Evolutionary conservation across 2,888 invertebrate species (phyloP).

Genomic region (Cybosia mesomella): DNA sequence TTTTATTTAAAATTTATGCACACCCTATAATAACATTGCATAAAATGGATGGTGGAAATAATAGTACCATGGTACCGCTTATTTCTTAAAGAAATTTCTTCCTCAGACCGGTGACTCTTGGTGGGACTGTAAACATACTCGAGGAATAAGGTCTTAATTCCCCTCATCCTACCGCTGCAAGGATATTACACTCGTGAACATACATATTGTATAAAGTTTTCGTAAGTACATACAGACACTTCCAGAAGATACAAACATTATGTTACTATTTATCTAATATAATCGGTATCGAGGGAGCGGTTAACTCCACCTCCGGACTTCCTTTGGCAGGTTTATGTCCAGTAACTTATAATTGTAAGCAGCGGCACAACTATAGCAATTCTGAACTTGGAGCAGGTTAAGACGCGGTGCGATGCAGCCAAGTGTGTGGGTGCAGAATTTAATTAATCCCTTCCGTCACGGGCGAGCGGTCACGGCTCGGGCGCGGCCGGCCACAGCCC

Average conservation of each 20-base stretch:
- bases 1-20: too few relatives aligned
- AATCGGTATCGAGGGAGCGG: not conserved
- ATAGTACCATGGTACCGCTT: too few relatives aligned
- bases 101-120: too few relatives aligned
- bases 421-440: conserved; percentile 58
- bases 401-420: conserved; percentile 48
- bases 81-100: too few relatives aligned
- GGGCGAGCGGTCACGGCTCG: conserved; percentile 55
- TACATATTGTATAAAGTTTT: not conserved
- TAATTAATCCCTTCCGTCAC: conserved; percentile 69
- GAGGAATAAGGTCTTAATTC: too few relatives aligned
- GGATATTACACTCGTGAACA: not conserved
- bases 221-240: not conserved
- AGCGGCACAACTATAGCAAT: conserved; percentile 22
- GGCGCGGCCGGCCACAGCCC: conserved; percentile 38
- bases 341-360: not conserved
- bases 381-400: conserved; percentile 46
- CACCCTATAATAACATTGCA: too few relatives aligned
- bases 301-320: not conserved
- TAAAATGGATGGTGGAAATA: too few relatives aligned
- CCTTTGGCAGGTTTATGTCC: conserved; percentile 3
- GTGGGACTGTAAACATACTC: too few relatives aligned
- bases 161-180: too few relatives aligned
- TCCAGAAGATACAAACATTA: not conserved
- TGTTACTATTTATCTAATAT: not conserved